Percentiles rank a stretch among this genome's conserved stretches.
phyloP scores from a whole-genome alignment of 2,797 vertebrate species.

The Micropoecilia bifurca region DNA sequence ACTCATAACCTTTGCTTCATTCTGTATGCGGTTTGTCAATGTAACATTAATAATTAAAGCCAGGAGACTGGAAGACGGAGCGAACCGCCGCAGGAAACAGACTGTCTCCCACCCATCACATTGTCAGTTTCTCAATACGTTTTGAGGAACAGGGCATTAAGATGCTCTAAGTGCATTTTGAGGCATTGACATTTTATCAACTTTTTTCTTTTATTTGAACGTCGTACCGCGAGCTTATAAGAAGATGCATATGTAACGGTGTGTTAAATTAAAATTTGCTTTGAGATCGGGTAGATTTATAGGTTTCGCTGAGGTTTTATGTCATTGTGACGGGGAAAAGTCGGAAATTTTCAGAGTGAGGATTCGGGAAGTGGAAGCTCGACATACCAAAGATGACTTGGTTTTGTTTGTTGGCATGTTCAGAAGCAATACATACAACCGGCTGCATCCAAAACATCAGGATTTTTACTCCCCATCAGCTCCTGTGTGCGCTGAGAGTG shows the following conservation, averaged over 20 bases:
- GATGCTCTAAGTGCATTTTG: conserved; percentile 14
- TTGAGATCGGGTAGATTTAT: background rate
- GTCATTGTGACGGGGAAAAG: background rate
- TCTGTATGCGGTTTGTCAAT: conserved; percentile 58
- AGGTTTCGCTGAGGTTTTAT: background rate
- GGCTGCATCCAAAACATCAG: background rate
- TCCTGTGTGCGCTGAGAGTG: background rate
- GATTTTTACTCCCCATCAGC: background rate
- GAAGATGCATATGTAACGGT: background rate
- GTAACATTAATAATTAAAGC: conserved; percentile 70
- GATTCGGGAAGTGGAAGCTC: background rate
- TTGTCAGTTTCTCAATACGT: conserved; percentile 18
- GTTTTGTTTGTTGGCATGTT: background rate
- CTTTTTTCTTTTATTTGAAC: background rate
- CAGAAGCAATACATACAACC: background rate
- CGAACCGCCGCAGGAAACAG: conserved; percentile 49
- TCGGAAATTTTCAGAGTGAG: background rate
- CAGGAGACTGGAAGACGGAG: conserved; percentile 55
- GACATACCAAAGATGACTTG: background rate
- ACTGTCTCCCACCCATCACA: conserved; percentile 29
- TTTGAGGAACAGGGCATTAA: conserved; percentile 20
- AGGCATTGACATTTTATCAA: conserved; percentile 11
- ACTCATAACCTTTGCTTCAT: conserved; percentile 48
- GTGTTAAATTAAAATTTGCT: conserved; percentile 11
- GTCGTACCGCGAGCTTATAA: background rate